Conservation (phyloP, 2,797 vertebrate species). For the Choloepus didactylus region DNA sequence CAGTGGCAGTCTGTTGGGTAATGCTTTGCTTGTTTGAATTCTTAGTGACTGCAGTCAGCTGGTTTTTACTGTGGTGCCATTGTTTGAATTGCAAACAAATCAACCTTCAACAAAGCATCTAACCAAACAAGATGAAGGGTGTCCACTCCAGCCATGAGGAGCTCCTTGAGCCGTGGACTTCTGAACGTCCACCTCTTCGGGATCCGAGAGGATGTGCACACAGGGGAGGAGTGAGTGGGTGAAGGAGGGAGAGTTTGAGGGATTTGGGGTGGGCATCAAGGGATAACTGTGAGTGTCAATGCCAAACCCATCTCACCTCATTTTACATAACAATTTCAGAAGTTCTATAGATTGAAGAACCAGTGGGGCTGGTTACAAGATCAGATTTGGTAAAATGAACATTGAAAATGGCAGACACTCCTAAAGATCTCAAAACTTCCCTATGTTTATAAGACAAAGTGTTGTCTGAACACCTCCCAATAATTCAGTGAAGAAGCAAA, state of each 20-base stretch:
- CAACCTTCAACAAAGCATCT: slow-evolving; percentile 78
- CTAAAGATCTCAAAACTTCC: not conserved
- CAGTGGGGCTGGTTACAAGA: not conserved
- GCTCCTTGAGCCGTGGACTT: not conserved
- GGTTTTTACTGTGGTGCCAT: slow-evolving; percentile 82
- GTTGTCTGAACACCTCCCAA: not conserved
- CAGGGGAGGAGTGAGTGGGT: not conserved
- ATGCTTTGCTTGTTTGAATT: slow-evolving; percentile 81
- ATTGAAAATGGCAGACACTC: not conserved
- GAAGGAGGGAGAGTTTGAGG: not conserved
- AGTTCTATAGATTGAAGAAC: not conserved
- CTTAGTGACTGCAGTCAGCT: slow-evolving; percentile 86
- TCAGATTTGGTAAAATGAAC: not conserved
- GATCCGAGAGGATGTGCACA: not conserved
- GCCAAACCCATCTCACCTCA: not conserved
- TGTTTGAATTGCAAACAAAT: slow-evolving; percentile 88
- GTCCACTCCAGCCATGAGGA: not conserved
- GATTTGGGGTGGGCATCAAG: rapidly evolving
- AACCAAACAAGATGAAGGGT: slow-evolving; percentile 74
- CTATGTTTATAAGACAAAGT: not conserved
- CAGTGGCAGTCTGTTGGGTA: slow-evolving; percentile 82
- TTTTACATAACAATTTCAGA: not conserved
- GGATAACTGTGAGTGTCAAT: not conserved
- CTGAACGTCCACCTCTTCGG: not conserved
- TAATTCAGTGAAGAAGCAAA: not conserved